These are phyloP conservation scores for Apostichopus leukothele DNA, from an alignment of 53 echinoderm and acorn worm species.

Conservation along the genomic window DNA sequence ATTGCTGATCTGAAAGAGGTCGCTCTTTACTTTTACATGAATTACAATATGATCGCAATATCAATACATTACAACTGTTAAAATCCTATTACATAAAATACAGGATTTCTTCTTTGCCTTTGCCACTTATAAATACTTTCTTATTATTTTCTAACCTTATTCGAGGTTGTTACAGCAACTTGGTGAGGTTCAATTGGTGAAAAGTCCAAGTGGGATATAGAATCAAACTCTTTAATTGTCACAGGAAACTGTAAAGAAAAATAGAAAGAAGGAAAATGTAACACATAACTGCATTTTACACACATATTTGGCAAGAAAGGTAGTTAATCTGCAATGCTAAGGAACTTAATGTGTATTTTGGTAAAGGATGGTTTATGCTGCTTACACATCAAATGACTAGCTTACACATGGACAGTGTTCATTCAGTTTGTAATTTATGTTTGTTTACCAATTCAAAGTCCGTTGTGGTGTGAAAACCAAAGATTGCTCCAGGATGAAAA, in stretches of 20 bases:
- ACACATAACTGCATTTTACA: not conserved
- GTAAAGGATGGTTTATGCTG: not conserved
- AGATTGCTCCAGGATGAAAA: no score
- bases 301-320: not conserved
- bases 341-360: no score
- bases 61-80: no score
- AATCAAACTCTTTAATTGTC: constrained; percentile 94
- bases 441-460: not conserved
- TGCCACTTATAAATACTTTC: no score
- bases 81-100: no score
- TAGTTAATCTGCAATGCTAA: not conserved
- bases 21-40: no score
- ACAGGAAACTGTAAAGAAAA: constrained; percentile 78
- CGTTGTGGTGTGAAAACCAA: no score
- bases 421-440: not conserved
- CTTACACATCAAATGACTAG: not conserved
- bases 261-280: not conserved
- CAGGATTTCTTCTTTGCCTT: no score
- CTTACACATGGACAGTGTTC: not conserved
- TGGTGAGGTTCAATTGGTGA: constrained; percentile 81
- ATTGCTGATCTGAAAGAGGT: no score
- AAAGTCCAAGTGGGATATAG: constrained; percentile 83
- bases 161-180: constrained; percentile 87
- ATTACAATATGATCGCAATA: no score
- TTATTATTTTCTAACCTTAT: constrained; percentile 64